These are phyloP conservation scores for Calliphora vomitoria DNA, from an alignment of 2,888 invertebrate species.

Conservation along the genomic window DNA sequence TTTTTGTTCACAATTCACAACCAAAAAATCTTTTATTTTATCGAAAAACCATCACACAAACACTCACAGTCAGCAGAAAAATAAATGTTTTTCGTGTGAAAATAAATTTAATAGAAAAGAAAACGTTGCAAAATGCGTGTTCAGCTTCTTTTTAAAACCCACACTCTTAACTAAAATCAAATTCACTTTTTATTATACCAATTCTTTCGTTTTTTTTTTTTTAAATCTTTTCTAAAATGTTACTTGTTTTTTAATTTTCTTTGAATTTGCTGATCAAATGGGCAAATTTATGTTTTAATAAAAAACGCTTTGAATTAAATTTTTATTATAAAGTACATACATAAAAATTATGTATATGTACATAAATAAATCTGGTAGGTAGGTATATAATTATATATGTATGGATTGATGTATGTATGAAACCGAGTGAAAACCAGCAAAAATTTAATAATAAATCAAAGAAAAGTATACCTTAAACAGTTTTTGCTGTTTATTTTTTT, in stretches of 20 bases:
- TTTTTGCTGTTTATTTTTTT: slow-evolving; percentile 54
- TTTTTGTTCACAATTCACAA: slow-evolving; percentile 57
- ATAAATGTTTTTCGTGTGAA: slow-evolving; percentile 11
- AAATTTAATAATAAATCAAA: slow-evolving; percentile 24
- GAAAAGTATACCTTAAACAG: slow-evolving; percentile 64
- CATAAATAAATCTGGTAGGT: neutral
- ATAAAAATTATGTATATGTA: slow-evolving; percentile 8
- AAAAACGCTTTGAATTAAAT: slow-evolving; percentile 11
- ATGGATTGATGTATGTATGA: slow-evolving; percentile 10
- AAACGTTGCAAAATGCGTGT: slow-evolving; percentile 27
- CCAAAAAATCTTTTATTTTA: slow-evolving; percentile 14
- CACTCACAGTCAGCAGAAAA: neutral
- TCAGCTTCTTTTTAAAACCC: neutral
- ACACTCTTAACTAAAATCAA: slow-evolving; percentile 25
- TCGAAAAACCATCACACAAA: neutral
- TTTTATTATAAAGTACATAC: slow-evolving; percentile 22
- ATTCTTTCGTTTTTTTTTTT: slow-evolving; percentile 43
- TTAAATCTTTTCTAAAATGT: neutral
- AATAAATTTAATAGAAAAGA: slow-evolving; percentile 23
- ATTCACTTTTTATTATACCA: slow-evolving; percentile 58
- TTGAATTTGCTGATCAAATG: slow-evolving; percentile 28
- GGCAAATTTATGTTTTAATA: slow-evolving; percentile 16
- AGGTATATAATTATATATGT: slow-evolving; percentile 26
- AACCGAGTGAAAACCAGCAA: slow-evolving; percentile 33
- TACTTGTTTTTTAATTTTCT: slow-evolving; percentile 23